Evolutionary conservation across 2,113 vertebrate genomes (phyloP).

Genomic region (Odocoileus hemionus): DNA sequence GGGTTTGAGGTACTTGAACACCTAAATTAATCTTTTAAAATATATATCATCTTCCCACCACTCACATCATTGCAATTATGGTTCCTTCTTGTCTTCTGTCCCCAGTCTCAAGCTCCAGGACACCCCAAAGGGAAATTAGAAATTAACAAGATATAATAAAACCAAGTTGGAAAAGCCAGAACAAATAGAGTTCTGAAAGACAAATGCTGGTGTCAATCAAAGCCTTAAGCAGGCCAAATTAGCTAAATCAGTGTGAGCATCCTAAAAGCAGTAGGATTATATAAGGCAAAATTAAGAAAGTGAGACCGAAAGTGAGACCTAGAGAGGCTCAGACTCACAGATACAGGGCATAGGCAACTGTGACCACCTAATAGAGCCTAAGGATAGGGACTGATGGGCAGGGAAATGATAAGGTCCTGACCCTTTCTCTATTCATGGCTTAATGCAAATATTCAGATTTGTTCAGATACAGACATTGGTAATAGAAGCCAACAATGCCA

Average conservation of each 20-base stretch:
- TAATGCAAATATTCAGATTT: neutral
- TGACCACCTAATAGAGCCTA: neutral
- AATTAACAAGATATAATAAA: neutral
- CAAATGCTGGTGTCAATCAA: slow-evolving; percentile 5
- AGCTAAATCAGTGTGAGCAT: neutral
- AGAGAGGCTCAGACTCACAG: neutral
- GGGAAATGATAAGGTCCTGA: neutral
- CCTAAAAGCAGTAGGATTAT: neutral
- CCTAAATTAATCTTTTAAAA: neutral
- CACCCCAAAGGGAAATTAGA: neutral
- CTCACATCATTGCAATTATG: neutral
- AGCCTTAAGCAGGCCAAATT: neutral
- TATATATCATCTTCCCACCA: neutral
- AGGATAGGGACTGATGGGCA: neutral
- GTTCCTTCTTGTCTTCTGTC: neutral
- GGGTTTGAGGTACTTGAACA: neutral
- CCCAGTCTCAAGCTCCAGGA: neutral
- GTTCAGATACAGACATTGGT: neutral
- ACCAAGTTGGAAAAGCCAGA: neutral
- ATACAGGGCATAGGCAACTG: neutral
- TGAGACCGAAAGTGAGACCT: neutral
- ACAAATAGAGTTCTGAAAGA: slow-evolving; percentile 2
- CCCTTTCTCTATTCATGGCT: neutral
- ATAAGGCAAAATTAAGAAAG: neutral
- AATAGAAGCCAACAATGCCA: neutral